Percentiles rank a stretch among this genome's conserved stretches.
Conservation (phyloP, 2,888 invertebrate species). For the Graphium colonna region DNA sequence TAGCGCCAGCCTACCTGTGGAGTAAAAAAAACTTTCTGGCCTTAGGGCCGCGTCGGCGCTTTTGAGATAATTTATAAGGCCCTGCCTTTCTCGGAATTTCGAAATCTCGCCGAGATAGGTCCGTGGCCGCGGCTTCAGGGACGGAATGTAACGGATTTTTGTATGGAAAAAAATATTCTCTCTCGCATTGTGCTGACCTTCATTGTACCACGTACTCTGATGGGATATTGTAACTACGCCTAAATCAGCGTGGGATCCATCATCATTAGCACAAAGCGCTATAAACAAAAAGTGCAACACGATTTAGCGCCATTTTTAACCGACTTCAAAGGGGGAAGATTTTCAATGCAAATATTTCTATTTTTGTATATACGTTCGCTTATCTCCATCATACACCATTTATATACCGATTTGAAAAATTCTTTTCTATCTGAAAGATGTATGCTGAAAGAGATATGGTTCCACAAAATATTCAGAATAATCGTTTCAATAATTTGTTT, state of each 20-base stretch:
- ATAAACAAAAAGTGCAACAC: too few species aligned
- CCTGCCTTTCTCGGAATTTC: slow-evolving; percentile 78
- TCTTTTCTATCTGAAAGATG: too few species aligned
- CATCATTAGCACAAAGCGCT: not conserved
- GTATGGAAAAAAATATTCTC: slow-evolving; percentile 65
- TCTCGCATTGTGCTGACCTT: slow-evolving; percentile 53
- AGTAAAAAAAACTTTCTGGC: slow-evolving; percentile 74
- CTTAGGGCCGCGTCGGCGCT: slow-evolving; percentile 75
- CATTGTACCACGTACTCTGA: slow-evolving; percentile 43
- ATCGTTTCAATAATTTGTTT: too few species aligned
- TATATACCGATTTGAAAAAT: too few species aligned
- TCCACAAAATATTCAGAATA: too few species aligned
- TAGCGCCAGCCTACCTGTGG: slow-evolving; percentile 78
- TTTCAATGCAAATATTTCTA: too few species aligned
- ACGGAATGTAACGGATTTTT: slow-evolving; percentile 77
- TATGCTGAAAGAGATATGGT: too few species aligned
- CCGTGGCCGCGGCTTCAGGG: slow-evolving; percentile 54
- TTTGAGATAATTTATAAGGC: slow-evolving; percentile 80
- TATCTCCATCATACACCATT: too few species aligned
- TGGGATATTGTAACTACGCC: slow-evolving; percentile 6
- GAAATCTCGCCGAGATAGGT: slow-evolving; percentile 73
- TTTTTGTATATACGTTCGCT: too few species aligned
- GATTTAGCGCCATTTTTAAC: too few species aligned
- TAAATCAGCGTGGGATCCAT: not conserved
- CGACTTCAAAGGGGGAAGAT: too few species aligned